Evolutionary conservation across 1,140 invertebrate species (phyloP).

Genomic region (Drosophila chauvacae): DNA sequence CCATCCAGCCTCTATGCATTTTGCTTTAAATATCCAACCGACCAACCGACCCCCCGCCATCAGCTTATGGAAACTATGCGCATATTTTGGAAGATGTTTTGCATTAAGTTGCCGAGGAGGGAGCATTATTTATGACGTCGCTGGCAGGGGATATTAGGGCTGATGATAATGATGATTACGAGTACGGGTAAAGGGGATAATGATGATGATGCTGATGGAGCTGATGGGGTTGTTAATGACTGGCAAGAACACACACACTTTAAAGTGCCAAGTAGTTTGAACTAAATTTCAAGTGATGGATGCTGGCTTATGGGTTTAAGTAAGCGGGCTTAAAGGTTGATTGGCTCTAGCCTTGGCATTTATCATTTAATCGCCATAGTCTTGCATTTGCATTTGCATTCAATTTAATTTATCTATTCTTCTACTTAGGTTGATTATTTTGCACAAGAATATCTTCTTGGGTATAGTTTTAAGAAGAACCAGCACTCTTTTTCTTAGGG

Average conservation of each 20-base stretch:
- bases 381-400: not conserved
- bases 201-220: not conserved
- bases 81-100: conserved; percentile 54
- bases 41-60: not conserved
- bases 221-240: conserved; percentile 39
- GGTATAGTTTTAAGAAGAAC: not conserved
- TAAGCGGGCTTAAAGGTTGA: conserved; percentile 16
- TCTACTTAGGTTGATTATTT: not conserved
- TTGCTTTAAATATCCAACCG: conserved; percentile 20
- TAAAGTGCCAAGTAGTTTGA: conserved; percentile 34
- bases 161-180: conserved; percentile 45
- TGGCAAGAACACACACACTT: conserved; percentile 31
- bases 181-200: conserved; percentile 2
- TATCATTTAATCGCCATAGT: not conserved
- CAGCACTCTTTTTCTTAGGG: no score
- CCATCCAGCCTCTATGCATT: conserved; percentile 26
- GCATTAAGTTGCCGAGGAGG: conserved; percentile 30
- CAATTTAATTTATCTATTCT: conserved; percentile 1
- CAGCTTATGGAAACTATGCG: conserved; percentile 37
- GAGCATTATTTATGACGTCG: conserved; percentile 47
- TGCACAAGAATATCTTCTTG: not conserved
- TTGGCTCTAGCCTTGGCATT: conserved; percentile 1
- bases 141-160: conserved; percentile 39
- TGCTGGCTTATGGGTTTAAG: conserved; percentile 33
- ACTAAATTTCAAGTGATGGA: conserved; percentile 43